Conservation (phyloP, 1,140 invertebrate species). For the Teleopsis dalmanni region DNA sequence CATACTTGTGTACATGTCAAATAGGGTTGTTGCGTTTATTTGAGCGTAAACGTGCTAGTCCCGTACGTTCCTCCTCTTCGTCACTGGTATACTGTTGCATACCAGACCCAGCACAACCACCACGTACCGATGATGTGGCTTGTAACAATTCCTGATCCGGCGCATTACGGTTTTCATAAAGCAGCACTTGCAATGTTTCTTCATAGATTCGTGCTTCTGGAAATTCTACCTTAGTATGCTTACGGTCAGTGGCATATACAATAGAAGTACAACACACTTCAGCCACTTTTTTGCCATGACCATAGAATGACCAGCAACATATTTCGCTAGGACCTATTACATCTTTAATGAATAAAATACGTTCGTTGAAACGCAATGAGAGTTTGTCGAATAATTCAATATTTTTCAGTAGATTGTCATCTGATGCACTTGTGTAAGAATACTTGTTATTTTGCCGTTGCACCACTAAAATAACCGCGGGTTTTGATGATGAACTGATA, state of each 20-base stretch:
- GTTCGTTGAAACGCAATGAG: constrained; percentile 86
- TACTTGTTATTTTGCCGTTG: constrained; percentile 99
- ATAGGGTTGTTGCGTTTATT: constrained; percentile 65
- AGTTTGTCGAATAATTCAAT: constrained; percentile 98
- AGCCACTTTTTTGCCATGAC: constrained; percentile 82
- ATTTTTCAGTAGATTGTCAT: constrained; percentile 98
- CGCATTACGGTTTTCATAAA: constrained; percentile 90
- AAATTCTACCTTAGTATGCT: constrained; percentile 99
- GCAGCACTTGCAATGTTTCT: constrained; percentile 87
- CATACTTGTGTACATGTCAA: constrained; percentile 24
- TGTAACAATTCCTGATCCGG: constrained; percentile 95
- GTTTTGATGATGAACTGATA: constrained; percentile 83
- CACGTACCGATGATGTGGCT: constrained; percentile 77
- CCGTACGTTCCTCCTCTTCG: constrained; percentile 73
- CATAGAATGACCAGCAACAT: constrained; percentile 98
- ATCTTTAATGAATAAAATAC: constrained; percentile 97
- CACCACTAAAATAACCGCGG: constrained; percentile 94
- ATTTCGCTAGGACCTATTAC: constrained; percentile 97
- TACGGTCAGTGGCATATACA: constrained; percentile 97
- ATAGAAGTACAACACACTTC: constrained; percentile 96
- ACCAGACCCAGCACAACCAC: constrained; percentile 53
- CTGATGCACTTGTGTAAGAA: constrained; percentile 96
- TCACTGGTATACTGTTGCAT: constrained; percentile 74
- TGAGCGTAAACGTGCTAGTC: constrained; percentile 63
- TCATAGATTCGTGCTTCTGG: constrained; percentile 99